These are phyloP conservation scores for Carassius carassius DNA, from an alignment of 2,113 vertebrate genomes.

Conservation along the genomic window DNA sequence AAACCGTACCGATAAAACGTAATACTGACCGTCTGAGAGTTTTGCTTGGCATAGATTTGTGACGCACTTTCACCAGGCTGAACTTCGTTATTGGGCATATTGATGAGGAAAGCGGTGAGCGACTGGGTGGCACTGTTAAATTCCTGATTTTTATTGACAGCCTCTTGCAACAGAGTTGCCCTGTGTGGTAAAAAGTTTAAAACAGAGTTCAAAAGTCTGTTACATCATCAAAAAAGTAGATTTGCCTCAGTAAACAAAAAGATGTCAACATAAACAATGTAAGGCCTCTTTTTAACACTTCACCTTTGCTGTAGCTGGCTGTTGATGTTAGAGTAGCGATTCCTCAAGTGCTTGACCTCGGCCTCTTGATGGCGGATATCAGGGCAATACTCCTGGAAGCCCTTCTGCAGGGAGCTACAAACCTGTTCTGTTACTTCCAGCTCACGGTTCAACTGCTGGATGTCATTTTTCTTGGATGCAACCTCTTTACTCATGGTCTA, in stretches of 20 bases:
- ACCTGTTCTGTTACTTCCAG: conserved; percentile 82
- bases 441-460: conserved; percentile 82
- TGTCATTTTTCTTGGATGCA: conserved; percentile 75
- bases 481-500: conserved; percentile 77
- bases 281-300: conserved; percentile 47
- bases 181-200: conserved; percentile 63
- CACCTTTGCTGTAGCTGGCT: conserved; percentile 88
- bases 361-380: conserved; percentile 84
- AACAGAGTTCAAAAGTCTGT: background rate
- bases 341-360: conserved; percentile 83
- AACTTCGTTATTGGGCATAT: conserved; percentile 79
- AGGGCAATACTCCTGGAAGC: conserved; percentile 87
- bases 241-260: background rate
- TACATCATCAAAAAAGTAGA: background rate
- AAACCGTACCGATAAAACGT: background rate
- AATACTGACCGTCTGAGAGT: conserved; percentile 84
- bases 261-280: background rate
- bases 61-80: conserved; percentile 75
- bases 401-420: conserved; percentile 82
- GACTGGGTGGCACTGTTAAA: conserved; percentile 84
- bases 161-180: conserved; percentile 78
- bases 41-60: conserved; percentile 82
- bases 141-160: conserved; percentile 80
- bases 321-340: conserved; percentile 80
- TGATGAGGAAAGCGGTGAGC: conserved; percentile 86